Evolutionary conservation across 2,113 vertebrate genomes (phyloP).

Genomic region (Odobenus rosmarus): DNA sequence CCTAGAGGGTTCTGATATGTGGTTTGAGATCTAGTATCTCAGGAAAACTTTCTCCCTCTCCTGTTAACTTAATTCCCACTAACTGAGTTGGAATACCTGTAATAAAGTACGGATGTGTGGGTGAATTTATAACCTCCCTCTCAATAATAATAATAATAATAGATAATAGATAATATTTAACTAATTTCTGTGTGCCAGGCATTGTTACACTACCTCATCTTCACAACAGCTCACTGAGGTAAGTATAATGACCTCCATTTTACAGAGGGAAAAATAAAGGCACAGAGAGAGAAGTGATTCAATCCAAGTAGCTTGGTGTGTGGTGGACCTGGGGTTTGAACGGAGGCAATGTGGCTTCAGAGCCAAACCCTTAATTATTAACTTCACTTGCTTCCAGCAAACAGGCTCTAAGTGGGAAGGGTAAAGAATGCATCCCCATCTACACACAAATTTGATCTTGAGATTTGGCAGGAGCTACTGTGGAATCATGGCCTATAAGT

Average conservation of each 20-base stretch:
- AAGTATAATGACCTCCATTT: background rate
- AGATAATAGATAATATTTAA: background rate
- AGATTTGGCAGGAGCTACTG: background rate
- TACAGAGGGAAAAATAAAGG: background rate
- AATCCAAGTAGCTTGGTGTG: background rate
- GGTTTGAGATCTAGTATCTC: background rate
- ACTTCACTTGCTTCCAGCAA: background rate
- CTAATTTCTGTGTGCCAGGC: background rate
- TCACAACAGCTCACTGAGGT: background rate
- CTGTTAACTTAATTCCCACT: background rate
- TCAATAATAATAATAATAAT: background rate
- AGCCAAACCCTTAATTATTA: background rate
- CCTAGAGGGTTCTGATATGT: background rate
- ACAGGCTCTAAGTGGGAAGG: background rate
- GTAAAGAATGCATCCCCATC: background rate
- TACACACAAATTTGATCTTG: background rate
- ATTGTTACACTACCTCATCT: background rate
- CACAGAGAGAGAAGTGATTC: background rate
- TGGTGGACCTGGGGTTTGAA: background rate
- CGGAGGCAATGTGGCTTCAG: background rate
- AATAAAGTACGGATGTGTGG: background rate
- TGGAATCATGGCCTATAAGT: background rate
- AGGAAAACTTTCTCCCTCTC: background rate
- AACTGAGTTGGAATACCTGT: background rate
- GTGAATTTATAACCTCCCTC: background rate